These are phyloP conservation scores for Limenitis arthemis DNA, from an alignment of 2,888 invertebrate genomes.

Conservation along the genomic window DNA sequence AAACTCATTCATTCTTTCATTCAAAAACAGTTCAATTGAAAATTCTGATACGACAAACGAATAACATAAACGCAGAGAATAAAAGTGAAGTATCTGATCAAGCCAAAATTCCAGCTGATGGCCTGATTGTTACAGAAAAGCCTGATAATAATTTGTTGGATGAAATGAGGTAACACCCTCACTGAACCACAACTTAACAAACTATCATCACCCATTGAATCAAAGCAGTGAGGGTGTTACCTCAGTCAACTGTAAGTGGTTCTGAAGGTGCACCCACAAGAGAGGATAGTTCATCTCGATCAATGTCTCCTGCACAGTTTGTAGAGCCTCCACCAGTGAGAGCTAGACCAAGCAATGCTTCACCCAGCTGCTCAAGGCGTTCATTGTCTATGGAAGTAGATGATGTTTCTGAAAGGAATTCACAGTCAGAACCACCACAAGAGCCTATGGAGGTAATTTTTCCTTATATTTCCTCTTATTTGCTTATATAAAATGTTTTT, in stretches of 20 bases:
- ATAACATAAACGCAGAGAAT: slow-evolving; percentile 45
- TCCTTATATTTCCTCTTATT: background rate
- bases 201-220: slow-evolving; percentile 64
- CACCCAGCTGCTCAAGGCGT: slow-evolving; percentile 62
- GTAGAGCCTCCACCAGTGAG: slow-evolving; percentile 59
- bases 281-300: slow-evolving; percentile 60
- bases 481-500: background rate
- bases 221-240: slow-evolving; percentile 60
- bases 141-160: slow-evolving; percentile 60
- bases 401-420: slow-evolving; percentile 61
- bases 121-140: slow-evolving; percentile 66
- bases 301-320: slow-evolving; percentile 64
- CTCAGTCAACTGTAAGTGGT: slow-evolving; percentile 49
- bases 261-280: slow-evolving; percentile 51
- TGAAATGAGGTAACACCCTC: no score
- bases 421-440: slow-evolving; percentile 53
- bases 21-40: slow-evolving; percentile 45
- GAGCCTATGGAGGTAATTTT: slow-evolving; percentile 62
- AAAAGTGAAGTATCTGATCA: slow-evolving; percentile 50
- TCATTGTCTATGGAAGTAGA: slow-evolving; percentile 67
- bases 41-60: slow-evolving; percentile 50
- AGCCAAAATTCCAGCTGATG: slow-evolving; percentile 57
- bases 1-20: no score
- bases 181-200: slow-evolving; percentile 61
- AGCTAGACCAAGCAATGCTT: slow-evolving; percentile 48